Conservation (phyloP, 2,797 vertebrate species). For the Epinephelus coioides region DNA sequence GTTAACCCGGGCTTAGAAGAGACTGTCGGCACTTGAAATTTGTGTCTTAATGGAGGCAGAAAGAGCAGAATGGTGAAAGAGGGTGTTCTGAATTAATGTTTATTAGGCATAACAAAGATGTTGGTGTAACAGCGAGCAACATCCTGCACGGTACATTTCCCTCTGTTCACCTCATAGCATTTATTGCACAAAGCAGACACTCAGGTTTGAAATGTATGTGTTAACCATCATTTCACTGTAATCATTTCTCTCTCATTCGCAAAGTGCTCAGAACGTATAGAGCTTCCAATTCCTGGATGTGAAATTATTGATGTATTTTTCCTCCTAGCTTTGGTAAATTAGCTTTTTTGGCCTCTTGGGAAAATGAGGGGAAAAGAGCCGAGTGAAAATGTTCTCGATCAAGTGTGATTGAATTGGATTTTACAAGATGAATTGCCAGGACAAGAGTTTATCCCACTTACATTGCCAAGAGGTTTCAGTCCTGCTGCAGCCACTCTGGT, state of each 20-base stretch:
- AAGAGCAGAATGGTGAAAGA: slow-evolving; percentile 18
- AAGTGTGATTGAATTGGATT: slow-evolving; percentile 84
- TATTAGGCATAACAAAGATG: slow-evolving; percentile 47
- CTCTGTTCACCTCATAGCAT: slow-evolving; percentile 27
- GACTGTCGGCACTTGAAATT: slow-evolving; percentile 44
- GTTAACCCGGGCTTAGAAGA: slow-evolving; percentile 57
- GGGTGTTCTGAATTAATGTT: slow-evolving; percentile 45
- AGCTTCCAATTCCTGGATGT: slow-evolving; percentile 62
- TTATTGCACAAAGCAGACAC: slow-evolving; percentile 41
- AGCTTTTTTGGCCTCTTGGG: slow-evolving; percentile 69
- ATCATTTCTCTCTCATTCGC: slow-evolving; percentile 53
- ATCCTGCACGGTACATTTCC: slow-evolving; percentile 5
- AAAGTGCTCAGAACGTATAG: slow-evolving; percentile 42
- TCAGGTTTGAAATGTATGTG: slow-evolving; percentile 25
- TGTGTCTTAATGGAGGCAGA: slow-evolving; percentile 53
- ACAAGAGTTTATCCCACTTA: slow-evolving; percentile 85
- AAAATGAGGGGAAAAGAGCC: slow-evolving; percentile 62
- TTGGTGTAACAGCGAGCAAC: slow-evolving; percentile 16
- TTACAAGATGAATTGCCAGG: slow-evolving; percentile 82
- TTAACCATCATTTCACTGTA: slow-evolving; percentile 49
- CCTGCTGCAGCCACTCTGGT: slow-evolving; percentile 68
- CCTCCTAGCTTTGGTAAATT: slow-evolving; percentile 70
- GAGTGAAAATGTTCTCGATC: slow-evolving; percentile 80
- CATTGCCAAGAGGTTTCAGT: slow-evolving; percentile 74
- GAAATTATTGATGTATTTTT: slow-evolving; percentile 77